phyloP scores from a whole-genome alignment of 1,140 invertebrate genomes.

The Neelides sp. region DNA sequence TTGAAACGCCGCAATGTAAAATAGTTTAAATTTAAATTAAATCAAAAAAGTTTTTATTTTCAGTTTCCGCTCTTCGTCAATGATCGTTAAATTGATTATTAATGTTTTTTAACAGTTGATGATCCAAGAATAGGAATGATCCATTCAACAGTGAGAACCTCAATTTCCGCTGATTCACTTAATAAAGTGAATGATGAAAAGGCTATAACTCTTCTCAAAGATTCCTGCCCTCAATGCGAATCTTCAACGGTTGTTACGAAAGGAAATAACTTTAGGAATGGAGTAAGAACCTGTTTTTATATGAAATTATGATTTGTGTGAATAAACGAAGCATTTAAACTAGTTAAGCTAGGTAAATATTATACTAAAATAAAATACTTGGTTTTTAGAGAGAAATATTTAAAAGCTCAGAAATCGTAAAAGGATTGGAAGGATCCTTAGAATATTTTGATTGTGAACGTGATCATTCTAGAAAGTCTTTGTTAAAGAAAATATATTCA shows the following conservation, averaged over 20 bases:
- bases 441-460: conserved; percentile 28
- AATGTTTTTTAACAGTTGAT: not conserved
- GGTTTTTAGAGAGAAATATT: conserved; percentile 6
- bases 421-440: conserved; percentile 7
- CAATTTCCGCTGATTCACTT: conserved; percentile 9
- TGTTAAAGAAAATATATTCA: conserved; percentile 7
- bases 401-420: not conserved
- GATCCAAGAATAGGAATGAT: conserved; percentile 8
- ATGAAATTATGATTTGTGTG: too few species aligned
- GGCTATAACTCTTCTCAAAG: conserved; percentile 1
- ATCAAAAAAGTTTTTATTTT: conserved; percentile 5
- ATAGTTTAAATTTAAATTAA: too few species aligned
- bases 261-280: conserved; percentile 16
- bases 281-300: too few species aligned
- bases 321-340: not conserved
- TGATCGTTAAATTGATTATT: not conserved
- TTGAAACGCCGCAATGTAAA: too few species aligned
- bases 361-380: not conserved
- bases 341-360: too few species aligned
- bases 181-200: conserved; percentile 6
- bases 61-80: not conserved
- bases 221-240: conserved; percentile 20
- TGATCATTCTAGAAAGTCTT: conserved; percentile 12
- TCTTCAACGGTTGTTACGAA: conserved; percentile 6
- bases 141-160: conserved; percentile 20